phyloP scores from a whole-genome alignment of 2,797 vertebrate genomes.

The Parambassis ranga region DNA sequence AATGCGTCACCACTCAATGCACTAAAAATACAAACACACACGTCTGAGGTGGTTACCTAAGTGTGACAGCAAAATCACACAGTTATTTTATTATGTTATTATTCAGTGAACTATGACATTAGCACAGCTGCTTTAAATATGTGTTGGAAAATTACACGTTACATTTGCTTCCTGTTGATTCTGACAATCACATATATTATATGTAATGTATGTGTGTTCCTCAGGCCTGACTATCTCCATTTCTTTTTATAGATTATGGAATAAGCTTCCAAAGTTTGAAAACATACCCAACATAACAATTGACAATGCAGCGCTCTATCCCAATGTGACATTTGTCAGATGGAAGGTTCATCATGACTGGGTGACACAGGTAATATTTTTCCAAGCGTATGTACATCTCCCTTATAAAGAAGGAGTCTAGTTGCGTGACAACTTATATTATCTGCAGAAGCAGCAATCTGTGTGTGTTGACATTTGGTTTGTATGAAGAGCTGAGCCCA shows the following conservation, averaged over 20 bases:
- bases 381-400: neutral
- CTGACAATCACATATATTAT: neutral
- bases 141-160: constrained; percentile 19
- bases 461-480: neutral
- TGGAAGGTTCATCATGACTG: constrained; percentile 83
- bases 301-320: constrained; percentile 68
- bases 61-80: neutral
- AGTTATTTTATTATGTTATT: too few species aligned
- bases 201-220: neutral
- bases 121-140: too few species aligned
- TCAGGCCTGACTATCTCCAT: neutral
- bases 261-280: constrained; percentile 80
- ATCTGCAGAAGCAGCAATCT: neutral
- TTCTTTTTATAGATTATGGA: constrained; percentile 80
- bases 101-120: too few species aligned
- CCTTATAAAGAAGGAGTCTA: neutral
- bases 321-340: constrained; percentile 72
- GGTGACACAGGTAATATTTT: constrained; percentile 73
- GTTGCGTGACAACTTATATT: neutral
- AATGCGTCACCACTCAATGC: too few species aligned
- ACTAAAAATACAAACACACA: too few species aligned
- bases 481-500: neutral
- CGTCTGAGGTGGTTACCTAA: too few species aligned
- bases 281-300: constrained; percentile 78
- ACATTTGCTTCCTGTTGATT: neutral